Base-by-base conservation (phyloP, 2,797 vertebrate genomes). In the Saguinus oedipus region DNA sequence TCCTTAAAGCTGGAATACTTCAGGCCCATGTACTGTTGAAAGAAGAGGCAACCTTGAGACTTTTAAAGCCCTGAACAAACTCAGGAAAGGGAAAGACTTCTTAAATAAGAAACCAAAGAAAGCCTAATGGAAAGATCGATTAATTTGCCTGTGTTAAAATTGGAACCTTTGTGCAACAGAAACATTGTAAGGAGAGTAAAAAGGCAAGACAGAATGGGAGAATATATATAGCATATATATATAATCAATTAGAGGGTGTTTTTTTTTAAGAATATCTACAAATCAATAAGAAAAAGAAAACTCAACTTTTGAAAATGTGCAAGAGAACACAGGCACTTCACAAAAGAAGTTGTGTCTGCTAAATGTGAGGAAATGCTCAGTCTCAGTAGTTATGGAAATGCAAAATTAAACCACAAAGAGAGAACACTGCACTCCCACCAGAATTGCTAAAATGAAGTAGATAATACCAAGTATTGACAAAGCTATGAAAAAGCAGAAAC, bases 31-130 rank as follows among this genome's bases (percentile, higher is more conserved):
- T 64, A 92, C 5, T 0, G 24, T 91, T 93, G 92, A 74, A 90
- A 95, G 76, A 95, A 88, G 90, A 81, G 81, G 74, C 1, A 0
- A 97, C 96, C 95, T 94, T 97, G 97, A 98, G 97, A n/a, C 96
- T 98, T 98, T 98, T 97, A 83, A 98, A 98, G 97, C 91, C 82
- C 97, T 97, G 95, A 98, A 97, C 96, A 98, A 98, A 98, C 97
- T 98, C n/a, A 61, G 61, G 27, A 72, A 79, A 61, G 64, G 27
- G 15, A 72, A 20, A 61, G 74, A n/a, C 46, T 81, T 81, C 44
- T 48, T 74, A 59, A 61, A 59, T n/a, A 95, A 30, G 82, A 80
- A 86, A 70, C 22, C 55, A 91, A 55, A 86, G n/a, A 72, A 86
- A 91, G 33, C 10, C 7, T 85, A 90, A n/a, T 30, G 2, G 36